phyloP scores from a whole-genome alignment of 2,888 invertebrate genomes.

The Holacanthella duospinosa region DNA sequence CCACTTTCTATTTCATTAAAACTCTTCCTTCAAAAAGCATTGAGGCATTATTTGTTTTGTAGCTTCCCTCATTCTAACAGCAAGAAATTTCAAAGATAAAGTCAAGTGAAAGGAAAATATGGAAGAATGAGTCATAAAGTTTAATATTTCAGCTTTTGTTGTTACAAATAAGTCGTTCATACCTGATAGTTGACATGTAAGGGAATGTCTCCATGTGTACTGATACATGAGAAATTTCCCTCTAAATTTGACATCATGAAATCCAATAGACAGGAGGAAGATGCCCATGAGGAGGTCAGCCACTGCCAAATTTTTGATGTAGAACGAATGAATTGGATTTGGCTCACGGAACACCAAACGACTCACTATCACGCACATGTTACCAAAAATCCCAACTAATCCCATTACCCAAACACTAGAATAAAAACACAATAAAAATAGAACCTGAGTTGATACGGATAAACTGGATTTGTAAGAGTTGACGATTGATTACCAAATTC shows the following conservation, averaged over 20 bases:
- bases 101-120: neutral
- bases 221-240: constrained; percentile 51
- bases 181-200: constrained; percentile 50
- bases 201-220: constrained; percentile 50
- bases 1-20: too few relatives aligned
- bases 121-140: neutral
- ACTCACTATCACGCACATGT: constrained; percentile 49
- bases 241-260: constrained; percentile 47
- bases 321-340: constrained; percentile 52
- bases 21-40: too few relatives aligned
- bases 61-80: too few relatives aligned
- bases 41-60: too few relatives aligned
- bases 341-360: constrained; percentile 48
- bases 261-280: constrained; percentile 51
- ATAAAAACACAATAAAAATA: too few relatives aligned
- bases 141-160: too few relatives aligned
- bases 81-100: too few relatives aligned
- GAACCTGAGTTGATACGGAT: too few relatives aligned
- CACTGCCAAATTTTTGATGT: constrained; percentile 52
- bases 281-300: constrained; percentile 55
- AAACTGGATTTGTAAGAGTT: too few relatives aligned
- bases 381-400: constrained; percentile 49
- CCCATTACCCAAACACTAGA: constrained; percentile 54
- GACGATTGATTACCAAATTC: constrained; percentile 4
- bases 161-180: too few relatives aligned